Evolutionary conservation across 2,113 vertebrate species (phyloP).

Genomic region (Pelecanoides urinatrix): DNA sequence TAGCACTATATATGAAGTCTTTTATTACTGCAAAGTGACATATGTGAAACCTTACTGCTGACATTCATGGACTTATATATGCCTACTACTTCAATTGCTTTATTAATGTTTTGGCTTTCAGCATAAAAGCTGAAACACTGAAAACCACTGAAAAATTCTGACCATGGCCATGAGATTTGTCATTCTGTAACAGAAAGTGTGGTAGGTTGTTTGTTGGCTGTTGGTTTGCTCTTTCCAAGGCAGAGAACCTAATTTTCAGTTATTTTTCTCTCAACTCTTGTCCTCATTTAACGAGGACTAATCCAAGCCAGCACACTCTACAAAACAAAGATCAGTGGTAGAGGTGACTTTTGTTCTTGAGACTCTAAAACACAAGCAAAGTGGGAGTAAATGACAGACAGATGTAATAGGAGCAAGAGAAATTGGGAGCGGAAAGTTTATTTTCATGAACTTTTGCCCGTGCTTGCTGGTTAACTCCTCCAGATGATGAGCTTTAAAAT

Average conservation of each 20-base stretch:
- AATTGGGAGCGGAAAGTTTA: not conserved
- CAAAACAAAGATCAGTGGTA: not conserved
- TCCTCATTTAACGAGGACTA: not conserved
- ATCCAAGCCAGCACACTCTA: not conserved
- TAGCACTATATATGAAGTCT: slow-evolving; percentile 32
- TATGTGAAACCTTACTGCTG: slow-evolving; percentile 61
- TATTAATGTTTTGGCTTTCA: slow-evolving; percentile 71
- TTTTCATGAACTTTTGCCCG: not conserved
- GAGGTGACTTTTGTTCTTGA: not conserved
- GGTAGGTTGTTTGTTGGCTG: slow-evolving; percentile 12
- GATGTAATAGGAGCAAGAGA: not conserved
- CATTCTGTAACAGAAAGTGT: slow-evolving; percentile 46
- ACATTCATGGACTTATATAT: slow-evolving; percentile 69
- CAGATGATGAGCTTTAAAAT: not conserved
- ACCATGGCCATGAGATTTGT: slow-evolving; percentile 55
- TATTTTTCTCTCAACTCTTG: not conserved
- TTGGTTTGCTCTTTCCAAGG: not conserved
- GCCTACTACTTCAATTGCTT: slow-evolving; percentile 58
- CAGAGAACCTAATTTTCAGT: not conserved
- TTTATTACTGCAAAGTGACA: slow-evolving; percentile 67
- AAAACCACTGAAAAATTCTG: slow-evolving; percentile 48
- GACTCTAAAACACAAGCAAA: not conserved
- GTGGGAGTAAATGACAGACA: not conserved
- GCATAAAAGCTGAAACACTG: slow-evolving; percentile 44
- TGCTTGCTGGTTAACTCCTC: not conserved